A percentile compares a stretch with the other conserved stretches of the same genome.
These are phyloP conservation scores for Choloepus hoffmanni DNA, from an alignment of 2,113 vertebrate species.

Conservation along the genomic window DNA sequence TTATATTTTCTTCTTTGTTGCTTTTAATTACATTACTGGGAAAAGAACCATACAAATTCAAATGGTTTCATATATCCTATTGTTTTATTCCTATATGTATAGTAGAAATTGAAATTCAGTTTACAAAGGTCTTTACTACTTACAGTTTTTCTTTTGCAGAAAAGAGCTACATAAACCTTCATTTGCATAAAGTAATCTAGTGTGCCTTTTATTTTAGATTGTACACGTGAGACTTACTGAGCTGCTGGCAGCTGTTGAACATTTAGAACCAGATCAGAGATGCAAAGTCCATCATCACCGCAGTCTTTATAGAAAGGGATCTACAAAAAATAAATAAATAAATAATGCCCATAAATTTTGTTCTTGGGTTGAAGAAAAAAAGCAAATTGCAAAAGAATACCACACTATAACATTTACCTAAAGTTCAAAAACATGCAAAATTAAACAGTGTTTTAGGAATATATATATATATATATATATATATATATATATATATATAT, in stretches of 20 bases:
- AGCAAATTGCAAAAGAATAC: background rate
- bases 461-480: background rate
- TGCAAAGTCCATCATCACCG: conserved; percentile 92
- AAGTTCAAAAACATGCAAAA: background rate
- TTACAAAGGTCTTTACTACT: background rate
- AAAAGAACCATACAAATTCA: background rate
- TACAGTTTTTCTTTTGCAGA: background rate
- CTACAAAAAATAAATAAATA: conserved; percentile 79
- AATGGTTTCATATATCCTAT: background rate
- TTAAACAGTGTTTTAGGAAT: background rate
- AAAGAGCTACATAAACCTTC: conserved; percentile 29
- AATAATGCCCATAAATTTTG: background rate
- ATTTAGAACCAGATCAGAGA: conserved; percentile 90
- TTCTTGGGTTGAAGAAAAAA: background rate
- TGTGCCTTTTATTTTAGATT: background rate
- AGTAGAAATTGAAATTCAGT: conserved; percentile 16
- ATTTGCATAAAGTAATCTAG: background rate
- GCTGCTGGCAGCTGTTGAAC: conserved; percentile 84
- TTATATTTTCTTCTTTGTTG: background rate
- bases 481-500: background rate
- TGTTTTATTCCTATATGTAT: background rate
- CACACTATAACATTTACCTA: background rate
- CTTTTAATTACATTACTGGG: background rate
- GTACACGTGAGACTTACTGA: conserved; percentile 84
- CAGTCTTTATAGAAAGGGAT: conserved; percentile 95